These are phyloP conservation scores for Dasyprocta punctata DNA, from an alignment of 2,113 vertebrate species.

Conservation along the genomic window DNA sequence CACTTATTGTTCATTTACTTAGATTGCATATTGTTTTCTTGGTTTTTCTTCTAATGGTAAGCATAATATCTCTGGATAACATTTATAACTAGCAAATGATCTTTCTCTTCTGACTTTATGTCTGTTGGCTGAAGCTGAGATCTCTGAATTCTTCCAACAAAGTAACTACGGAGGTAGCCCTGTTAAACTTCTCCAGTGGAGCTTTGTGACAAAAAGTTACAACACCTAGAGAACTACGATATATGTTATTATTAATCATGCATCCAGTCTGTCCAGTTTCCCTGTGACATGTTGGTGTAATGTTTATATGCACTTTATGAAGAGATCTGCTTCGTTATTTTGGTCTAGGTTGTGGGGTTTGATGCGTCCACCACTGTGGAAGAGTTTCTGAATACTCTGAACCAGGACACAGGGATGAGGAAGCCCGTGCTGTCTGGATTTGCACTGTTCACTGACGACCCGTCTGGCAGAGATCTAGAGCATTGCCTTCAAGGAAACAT, in stretches of 20 bases:
- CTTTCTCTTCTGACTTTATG: constrained; percentile 47
- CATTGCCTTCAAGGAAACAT: constrained; percentile 95
- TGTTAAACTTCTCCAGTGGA: constrained; percentile 13
- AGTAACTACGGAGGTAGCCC: neutral
- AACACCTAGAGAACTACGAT: neutral
- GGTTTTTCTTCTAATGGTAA: constrained; percentile 22
- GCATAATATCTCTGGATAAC: neutral
- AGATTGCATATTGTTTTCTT: neutral
- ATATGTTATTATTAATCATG: neutral
- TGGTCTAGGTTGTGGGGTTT: constrained; percentile 95
- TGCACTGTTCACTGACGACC: constrained; percentile 96
- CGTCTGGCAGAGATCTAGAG: constrained; percentile 94
- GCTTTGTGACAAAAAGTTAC: neutral
- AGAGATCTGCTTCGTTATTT: neutral
- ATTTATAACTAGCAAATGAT: constrained; percentile 5
- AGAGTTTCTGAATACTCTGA: constrained; percentile 96
- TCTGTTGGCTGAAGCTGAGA: constrained; percentile 34
- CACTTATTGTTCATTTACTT: neutral
- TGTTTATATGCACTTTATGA: neutral
- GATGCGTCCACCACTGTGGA: constrained; percentile 98
- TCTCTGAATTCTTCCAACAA: constrained; percentile 39
- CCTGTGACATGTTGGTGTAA: neutral
- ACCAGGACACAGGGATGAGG: constrained; percentile 95
- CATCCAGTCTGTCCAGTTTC: neutral
- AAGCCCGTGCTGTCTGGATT: constrained; percentile 94